Base-by-base conservation (phyloP, 1,140 invertebrate species). In the Augochlora pura region DNA sequence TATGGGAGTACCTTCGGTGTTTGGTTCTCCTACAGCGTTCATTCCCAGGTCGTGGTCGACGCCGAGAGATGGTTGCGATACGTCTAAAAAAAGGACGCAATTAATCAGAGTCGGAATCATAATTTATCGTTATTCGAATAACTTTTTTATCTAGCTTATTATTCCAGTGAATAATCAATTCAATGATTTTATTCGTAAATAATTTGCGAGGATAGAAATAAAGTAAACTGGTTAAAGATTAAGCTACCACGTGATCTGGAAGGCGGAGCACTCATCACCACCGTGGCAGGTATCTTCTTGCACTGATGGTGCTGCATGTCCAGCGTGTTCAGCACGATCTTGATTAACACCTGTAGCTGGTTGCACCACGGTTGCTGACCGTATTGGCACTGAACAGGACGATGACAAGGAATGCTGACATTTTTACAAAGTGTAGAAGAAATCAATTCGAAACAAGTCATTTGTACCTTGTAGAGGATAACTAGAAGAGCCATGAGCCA, bases 401-500 rank as follows among this genome's bases (percentile, higher is more conserved):
- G 9, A 57, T n/a, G 16, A 4, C 12, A 4, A 6, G 21, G 54
- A 32, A 21, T 27, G 54, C 59, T 21, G 0, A 38, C 0, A 73
- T 14, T 14, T 46, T 46, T 32, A 32, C 32, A 32, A 9, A 32
- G 6, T 1, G 21, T 60, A 68, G 52, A n/a, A 27, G 6, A 21
- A 52, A 7, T 42, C 8, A 2, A 16, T 65, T 66, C 21, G 38
- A 18, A 27, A 65, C 1, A 23, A 27, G 2, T 38, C 42, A 2
- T 25, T 27, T 69, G 88, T 92, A 98, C 98, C 95, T 99, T 99
- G 89, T 99, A 99, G 0, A 99, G 94, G 80, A 99, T 95, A 16
- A 99, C 97, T n/a, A 99, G 95, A 23, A 99, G 90, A 27, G 98
- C 95, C 93, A 97, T 96, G 23, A 99, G 94, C 99, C 99, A 99